Base-by-base conservation (phyloP, 2,888 invertebrate genomes). In the Alviniconcha strummeri region DNA sequence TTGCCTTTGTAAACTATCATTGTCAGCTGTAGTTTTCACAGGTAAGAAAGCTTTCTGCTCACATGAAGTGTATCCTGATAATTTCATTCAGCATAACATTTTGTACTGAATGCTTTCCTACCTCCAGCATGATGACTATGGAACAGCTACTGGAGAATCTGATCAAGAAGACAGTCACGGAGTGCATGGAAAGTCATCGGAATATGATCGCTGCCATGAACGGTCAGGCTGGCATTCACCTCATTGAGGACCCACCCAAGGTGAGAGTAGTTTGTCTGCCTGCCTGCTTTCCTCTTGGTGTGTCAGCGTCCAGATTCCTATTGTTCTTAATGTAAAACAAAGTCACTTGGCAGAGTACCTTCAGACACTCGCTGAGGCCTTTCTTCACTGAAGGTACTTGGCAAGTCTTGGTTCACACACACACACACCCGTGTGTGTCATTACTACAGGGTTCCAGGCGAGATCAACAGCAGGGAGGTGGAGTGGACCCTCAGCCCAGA, bases 171-270 rank as follows among this genome's bases (percentile, higher is more conserved):
- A 95, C 92, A 95, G 86, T 95, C 94, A 84, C 89, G 89, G 83
- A 96, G 95, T 90, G 95, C 90, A 96, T 96, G 92, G 95, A 95
- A 84, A 94, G 95, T 83, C 94, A 96, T 81, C 94, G 96, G 78
- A 93, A 95, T 19, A 93, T 96, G 87, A 95, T 96, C 19, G 95
- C 96, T 0, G 94, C 96, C n/a, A 93, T 96, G 82, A 96, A 96
- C 93, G 96, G 96, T 36, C 92, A 96, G 84, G 96, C 96, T 19
- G 96, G 95, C 1, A 92, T 96, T 69, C 93, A 95, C 89, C 94
- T 96, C 64, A 94, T 96, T 52, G 91, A 94, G 55, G 89, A 94
- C 15, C 92, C 96, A 89, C 93, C 93, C 57, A 64, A 85, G 36
- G 57, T 72, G 8, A 57, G 76, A n/a, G 64, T 36, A 64, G 54